Evolutionary conservation across 2,113 vertebrate species (phyloP).

Genomic region (Gymnogyps californianus): DNA sequence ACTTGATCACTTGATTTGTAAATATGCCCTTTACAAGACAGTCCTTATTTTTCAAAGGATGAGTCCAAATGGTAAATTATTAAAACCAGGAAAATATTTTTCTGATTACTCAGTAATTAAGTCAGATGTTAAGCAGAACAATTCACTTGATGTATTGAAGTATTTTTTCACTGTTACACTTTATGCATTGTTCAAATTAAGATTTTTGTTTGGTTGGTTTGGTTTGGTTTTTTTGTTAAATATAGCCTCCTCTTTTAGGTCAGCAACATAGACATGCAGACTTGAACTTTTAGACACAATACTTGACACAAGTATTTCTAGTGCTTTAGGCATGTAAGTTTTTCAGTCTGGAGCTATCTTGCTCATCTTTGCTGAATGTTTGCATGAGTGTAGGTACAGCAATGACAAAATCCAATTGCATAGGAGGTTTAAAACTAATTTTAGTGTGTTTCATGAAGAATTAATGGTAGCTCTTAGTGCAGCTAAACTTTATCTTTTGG

Average conservation of each 20-base stretch:
- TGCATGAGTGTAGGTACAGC: background rate
- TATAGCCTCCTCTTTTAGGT: background rate
- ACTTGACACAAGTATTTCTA: background rate
- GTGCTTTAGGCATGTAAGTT: background rate
- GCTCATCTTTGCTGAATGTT: background rate
- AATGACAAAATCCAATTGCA: background rate
- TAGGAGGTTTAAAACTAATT: background rate
- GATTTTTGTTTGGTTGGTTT: background rate
- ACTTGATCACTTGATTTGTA: background rate
- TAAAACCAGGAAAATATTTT: background rate
- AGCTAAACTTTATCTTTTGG: background rate
- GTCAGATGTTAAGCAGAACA: background rate
- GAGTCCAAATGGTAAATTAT: background rate
- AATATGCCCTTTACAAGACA: background rate
- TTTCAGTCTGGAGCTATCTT: background rate
- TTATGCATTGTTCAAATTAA: background rate
- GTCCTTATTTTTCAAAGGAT: background rate
- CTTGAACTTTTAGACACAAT: background rate
- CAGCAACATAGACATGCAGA: background rate
- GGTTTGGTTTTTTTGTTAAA: background rate
- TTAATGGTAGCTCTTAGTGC: background rate
- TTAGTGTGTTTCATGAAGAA: background rate
- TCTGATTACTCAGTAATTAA: background rate
- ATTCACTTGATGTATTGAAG: background rate
- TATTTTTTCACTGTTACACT: background rate